These are phyloP conservation scores for Bhutanitis thaidina DNA, from an alignment of 2,888 invertebrate species.

Conservation along the genomic window DNA sequence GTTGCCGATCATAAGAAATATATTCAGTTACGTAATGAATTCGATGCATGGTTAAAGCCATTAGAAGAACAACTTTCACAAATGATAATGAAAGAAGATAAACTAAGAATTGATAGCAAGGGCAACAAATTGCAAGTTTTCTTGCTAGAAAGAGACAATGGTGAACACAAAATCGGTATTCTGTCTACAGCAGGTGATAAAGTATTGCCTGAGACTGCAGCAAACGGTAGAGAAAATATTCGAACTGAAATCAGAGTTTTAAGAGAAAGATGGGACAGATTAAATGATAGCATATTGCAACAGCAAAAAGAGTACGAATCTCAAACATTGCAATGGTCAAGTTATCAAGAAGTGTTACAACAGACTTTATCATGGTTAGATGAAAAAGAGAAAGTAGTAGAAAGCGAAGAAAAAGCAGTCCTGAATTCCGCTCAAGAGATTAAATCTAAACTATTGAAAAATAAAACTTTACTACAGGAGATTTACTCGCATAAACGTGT, in stretches of 20 bases:
- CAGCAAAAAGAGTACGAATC: conserved; percentile 92
- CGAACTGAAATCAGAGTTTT: conserved; percentile 90
- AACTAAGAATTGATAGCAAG: conserved; percentile 83
- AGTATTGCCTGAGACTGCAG: conserved; percentile 94
- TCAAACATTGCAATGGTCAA: conserved; percentile 89
- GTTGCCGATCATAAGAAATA: conserved; percentile 91
- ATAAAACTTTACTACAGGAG: conserved; percentile 93
- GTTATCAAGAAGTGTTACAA: conserved; percentile 91
- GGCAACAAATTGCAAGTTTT: conserved; percentile 85
- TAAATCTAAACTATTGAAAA: conserved; percentile 89
- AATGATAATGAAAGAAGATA: conserved; percentile 82
- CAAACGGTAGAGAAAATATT: conserved; percentile 93
- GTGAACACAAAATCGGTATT: conserved; percentile 87
- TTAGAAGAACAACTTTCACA: conserved; percentile 84
- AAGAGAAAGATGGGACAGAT: conserved; percentile 92
- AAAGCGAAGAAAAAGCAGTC: conserved; percentile 84
- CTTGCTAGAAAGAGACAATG: conserved; percentile 90
- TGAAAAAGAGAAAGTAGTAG: conserved; percentile 88
- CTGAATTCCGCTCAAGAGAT: conserved; percentile 92
- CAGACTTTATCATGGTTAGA: conserved; percentile 93
- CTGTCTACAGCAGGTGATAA: conserved; percentile 90
- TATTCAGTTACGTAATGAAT: conserved; percentile 86
- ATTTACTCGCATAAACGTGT: conserved; percentile 93
- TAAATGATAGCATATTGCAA: conserved; percentile 90
- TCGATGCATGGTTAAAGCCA: conserved; percentile 87